These are phyloP conservation scores for Caenorhabditis tropicalis DNA, from an alignment of 1,140 invertebrate species.

Conservation along the genomic window DNA sequence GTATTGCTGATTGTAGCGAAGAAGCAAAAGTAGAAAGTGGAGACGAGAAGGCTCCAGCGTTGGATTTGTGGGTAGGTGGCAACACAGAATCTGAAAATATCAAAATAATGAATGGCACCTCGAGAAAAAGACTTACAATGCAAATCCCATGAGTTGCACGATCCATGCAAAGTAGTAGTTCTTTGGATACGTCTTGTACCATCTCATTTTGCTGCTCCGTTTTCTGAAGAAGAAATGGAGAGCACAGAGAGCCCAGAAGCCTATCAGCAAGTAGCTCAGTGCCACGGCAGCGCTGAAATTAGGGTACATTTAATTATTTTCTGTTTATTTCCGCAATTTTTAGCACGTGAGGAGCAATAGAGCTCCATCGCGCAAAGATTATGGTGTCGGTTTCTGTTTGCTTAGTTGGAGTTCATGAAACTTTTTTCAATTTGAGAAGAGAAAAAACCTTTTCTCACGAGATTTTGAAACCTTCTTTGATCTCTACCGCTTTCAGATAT, in stretches of 20 bases:
- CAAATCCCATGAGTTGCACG: background rate
- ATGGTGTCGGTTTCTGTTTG: background rate
- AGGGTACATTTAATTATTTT: background rate
- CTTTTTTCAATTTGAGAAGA: background rate
- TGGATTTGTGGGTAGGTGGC: constrained; percentile 16
- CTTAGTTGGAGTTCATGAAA: background rate
- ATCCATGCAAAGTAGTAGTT: constrained; percentile 28
- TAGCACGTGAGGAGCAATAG: background rate
- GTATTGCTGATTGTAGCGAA: constrained; percentile 31
- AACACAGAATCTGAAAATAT: constrained; percentile 1
- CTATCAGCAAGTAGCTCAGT: constrained; percentile 26
- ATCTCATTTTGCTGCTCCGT: background rate
- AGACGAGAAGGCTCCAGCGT: constrained; percentile 2
- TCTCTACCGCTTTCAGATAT: too few species aligned
- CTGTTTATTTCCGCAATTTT: background rate
- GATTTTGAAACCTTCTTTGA: background rate
- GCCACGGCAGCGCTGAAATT: constrained; percentile 23
- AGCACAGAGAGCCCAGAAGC: background rate
- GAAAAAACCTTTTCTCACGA: background rate
- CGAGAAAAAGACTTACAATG: background rate
- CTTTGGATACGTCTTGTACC: constrained; percentile 30
- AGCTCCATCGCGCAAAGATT: background rate
- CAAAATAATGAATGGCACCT: background rate
- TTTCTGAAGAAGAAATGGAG: constrained; percentile 26
- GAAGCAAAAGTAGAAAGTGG: constrained; percentile 24